A percentile compares a stretch with the other conserved stretches of the same genome.
Conservation (phyloP, 2,113 vertebrate species). For the Antechinus flavipes region DNA sequence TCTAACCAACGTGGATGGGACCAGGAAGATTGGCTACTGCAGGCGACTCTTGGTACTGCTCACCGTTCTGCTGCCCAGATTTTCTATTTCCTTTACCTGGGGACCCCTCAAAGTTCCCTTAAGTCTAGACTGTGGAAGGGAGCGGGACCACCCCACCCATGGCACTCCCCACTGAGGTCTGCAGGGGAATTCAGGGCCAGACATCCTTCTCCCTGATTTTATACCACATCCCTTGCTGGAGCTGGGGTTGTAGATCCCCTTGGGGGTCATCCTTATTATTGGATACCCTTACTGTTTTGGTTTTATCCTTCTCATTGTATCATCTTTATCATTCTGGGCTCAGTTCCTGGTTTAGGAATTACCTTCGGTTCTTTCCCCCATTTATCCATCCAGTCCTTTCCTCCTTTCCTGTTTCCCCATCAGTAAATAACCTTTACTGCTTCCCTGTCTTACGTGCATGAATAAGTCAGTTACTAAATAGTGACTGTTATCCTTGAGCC, state of each 20-base stretch:
- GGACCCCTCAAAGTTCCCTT: not conserved
- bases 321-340: not conserved
- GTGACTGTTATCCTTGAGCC: not conserved
- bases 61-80: not conserved
- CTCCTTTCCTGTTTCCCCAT: not conserved
- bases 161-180: not conserved
- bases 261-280: not conserved
- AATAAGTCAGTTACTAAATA: not conserved
- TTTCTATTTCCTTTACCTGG: conserved; percentile 14
- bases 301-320: not conserved
- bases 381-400: not conserved
- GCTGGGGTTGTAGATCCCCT: not conserved
- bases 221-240: not conserved
- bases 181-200: not conserved
- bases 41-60: conserved; percentile 90
- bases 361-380: not conserved
- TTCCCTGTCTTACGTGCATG: not conserved
- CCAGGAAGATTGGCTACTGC: conserved; percentile 97
- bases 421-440: not conserved
- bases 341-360: not conserved
- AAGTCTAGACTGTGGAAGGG: not conserved
- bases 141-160: not conserved
- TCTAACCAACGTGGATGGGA: conserved; percentile 95
- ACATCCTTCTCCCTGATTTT: not conserved
- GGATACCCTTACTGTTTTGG: not conserved